These are phyloP conservation scores for Diplodus sargus DNA, from an alignment of 2,797 vertebrate genomes.

Conservation along the genomic window DNA sequence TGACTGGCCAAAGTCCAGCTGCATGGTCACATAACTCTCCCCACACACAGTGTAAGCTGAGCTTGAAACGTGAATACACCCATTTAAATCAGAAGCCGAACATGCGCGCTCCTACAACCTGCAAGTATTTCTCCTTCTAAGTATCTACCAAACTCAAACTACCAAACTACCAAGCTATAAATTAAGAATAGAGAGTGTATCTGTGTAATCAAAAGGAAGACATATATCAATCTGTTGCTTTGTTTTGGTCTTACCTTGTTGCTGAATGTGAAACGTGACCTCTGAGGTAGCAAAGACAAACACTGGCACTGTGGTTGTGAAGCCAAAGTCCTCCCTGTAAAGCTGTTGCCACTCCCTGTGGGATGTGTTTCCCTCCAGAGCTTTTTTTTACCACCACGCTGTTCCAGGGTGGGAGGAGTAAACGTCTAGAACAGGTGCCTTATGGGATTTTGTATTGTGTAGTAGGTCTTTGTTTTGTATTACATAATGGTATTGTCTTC, in stretches of 20 bases:
- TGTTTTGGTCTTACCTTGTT: slow-evolving; percentile 48
- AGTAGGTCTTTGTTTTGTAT: slow-evolving; percentile 10
- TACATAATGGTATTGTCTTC: slow-evolving; percentile 3
- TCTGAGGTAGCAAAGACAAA: slow-evolving; percentile 44
- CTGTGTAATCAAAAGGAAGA: not conserved
- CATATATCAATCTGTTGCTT: not conserved
- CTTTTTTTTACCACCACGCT: slow-evolving; percentile 13
- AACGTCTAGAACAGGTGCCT: slow-evolving; percentile 19
- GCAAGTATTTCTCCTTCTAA: not conserved
- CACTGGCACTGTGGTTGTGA: slow-evolving; percentile 24
- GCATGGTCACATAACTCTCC: slow-evolving; percentile 20
- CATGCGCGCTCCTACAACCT: not conserved
- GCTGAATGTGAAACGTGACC: slow-evolving; percentile 44
- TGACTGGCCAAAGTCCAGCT: slow-evolving; percentile 67
- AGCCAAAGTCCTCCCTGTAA: slow-evolving; percentile 61
- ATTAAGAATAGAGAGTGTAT: not conserved
- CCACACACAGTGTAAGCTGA: not conserved
- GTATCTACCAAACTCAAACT: not conserved
- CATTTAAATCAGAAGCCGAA: not conserved
- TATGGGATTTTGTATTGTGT: slow-evolving; percentile 25
- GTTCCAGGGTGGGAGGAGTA: slow-evolving; percentile 56
- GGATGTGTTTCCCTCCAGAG: slow-evolving; percentile 3
- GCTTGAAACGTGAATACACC: slow-evolving; percentile 16
- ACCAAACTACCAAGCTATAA: no score
- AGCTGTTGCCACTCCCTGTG: slow-evolving; percentile 56